phyloP scores from a whole-genome alignment of 2,888 invertebrate genomes.

The Orthosia cruda region DNA sequence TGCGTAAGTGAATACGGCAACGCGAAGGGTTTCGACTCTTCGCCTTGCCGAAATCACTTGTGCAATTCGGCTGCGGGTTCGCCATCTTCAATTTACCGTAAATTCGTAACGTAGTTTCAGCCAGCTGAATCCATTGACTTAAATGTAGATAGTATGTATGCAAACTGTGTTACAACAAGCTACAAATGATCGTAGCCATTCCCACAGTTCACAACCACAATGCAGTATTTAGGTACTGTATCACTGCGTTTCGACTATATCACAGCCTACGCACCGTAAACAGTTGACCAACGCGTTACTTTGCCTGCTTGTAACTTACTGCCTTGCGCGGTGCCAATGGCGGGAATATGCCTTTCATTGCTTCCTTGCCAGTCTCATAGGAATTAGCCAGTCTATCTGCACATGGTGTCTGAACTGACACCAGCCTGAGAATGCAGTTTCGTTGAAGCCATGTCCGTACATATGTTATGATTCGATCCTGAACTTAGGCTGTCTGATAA shows the following conservation, averaged over 20 bases:
- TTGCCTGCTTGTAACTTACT: background rate
- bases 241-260: background rate
- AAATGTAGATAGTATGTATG: background rate
- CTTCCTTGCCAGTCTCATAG: no score
- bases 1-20: no score
- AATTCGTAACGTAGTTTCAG: background rate
- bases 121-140: background rate
- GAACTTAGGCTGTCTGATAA: background rate
- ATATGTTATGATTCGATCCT: background rate
- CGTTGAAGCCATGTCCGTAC: background rate
- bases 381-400: background rate
- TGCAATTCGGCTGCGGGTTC: no score
- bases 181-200: background rate
- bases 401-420: background rate
- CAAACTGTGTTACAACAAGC: background rate
- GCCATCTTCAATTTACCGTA: no score
- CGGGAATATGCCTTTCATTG: background rate
- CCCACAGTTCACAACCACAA: constrained; percentile 1
- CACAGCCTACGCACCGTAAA: background rate
- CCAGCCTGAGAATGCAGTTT: background rate
- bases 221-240: constrained; percentile 8
- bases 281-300: background rate
- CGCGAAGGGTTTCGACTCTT: no score
- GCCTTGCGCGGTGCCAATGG: background rate
- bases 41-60: no score